Conservation (phyloP, 2,113 vertebrate species). For the Osmerus eperlanus region DNA sequence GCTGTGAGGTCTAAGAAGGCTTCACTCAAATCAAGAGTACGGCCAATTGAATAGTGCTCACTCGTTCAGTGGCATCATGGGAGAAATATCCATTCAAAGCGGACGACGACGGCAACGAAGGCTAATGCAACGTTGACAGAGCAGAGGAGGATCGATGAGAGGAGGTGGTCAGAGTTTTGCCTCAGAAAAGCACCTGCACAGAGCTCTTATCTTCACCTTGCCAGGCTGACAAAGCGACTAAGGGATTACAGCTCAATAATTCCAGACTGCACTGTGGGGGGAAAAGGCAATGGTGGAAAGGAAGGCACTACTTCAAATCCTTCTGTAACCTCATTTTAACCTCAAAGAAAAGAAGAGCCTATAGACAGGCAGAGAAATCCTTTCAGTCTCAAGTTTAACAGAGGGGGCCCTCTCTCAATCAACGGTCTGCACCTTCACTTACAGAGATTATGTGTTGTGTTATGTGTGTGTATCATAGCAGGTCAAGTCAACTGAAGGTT, state of each 20-base stretch:
- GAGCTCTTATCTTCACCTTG: constrained; percentile 37
- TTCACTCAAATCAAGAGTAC: too few relatives aligned
- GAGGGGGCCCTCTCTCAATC: constrained; percentile 36
- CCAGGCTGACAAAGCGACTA: constrained; percentile 21
- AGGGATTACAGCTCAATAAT: constrained; percentile 38
- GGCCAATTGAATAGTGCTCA: too few relatives aligned
- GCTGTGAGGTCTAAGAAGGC: too few relatives aligned
- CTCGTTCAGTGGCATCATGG: too few relatives aligned
- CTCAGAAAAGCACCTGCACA: constrained; percentile 2
- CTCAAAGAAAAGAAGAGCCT: constrained; percentile 42
- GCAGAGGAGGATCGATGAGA: neutral
- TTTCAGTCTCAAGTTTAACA: constrained; percentile 22
- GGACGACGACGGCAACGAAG: too few relatives aligned
- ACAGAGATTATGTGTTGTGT: constrained; percentile 27
- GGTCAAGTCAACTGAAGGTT: neutral
- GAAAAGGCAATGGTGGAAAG: neutral
- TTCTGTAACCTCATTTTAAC: constrained; percentile 53
- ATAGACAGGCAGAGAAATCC: constrained; percentile 29
- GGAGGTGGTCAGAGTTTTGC: neutral
- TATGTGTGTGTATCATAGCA: constrained; percentile 20
- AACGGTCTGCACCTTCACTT: constrained; percentile 23
- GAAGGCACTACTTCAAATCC: constrained; percentile 33
- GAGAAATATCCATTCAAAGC: too few relatives aligned
- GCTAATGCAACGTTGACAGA: too few relatives aligned
- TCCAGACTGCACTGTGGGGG: constrained; percentile 13